phyloP scores from a whole-genome alignment of 1,140 invertebrate species.

The Drosophila watanabei region DNA sequence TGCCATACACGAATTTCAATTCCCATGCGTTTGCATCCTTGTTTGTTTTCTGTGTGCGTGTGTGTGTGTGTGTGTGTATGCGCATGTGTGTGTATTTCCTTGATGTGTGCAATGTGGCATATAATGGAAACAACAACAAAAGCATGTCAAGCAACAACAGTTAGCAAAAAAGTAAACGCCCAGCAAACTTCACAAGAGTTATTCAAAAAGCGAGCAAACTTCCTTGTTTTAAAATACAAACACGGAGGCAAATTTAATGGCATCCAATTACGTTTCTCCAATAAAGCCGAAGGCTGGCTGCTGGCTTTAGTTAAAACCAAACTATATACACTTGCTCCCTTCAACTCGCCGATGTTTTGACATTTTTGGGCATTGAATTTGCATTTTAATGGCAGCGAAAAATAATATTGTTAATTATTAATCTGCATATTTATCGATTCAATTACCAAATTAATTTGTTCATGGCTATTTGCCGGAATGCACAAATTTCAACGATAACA shows the following conservation, averaged over 20 bases:
- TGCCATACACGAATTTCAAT: slow-evolving; percentile 71
- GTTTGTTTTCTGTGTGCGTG: slow-evolving; percentile 27
- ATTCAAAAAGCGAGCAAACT: slow-evolving; percentile 7
- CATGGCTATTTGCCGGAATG: neutral
- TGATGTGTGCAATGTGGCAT: slow-evolving; percentile 47
- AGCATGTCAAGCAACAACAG: slow-evolving; percentile 61
- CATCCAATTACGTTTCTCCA: slow-evolving; percentile 24
- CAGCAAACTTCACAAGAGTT: slow-evolving; percentile 34
- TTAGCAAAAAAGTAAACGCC: slow-evolving; percentile 57
- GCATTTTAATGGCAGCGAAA: slow-evolving; percentile 23
- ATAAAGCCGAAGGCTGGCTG: slow-evolving; percentile 20
- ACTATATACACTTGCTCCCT: neutral
- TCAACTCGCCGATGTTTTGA: neutral
- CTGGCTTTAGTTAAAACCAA: slow-evolving; percentile 21
- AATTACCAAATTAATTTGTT: slow-evolving; percentile 11
- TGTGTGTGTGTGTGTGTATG: slow-evolving; percentile 21
- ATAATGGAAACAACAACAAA: slow-evolving; percentile 58
- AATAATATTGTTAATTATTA: slow-evolving; percentile 23
- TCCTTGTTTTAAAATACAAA: slow-evolving; percentile 1
- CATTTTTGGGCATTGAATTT: slow-evolving; percentile 16
- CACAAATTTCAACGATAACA: neutral
- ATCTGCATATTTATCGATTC: slow-evolving; percentile 21
- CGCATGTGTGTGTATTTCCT: slow-evolving; percentile 21
- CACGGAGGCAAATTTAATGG: slow-evolving; percentile 1
- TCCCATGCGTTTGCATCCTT: slow-evolving; percentile 59